These are phyloP conservation scores for Timandra comae DNA, from an alignment of 2,888 invertebrate species.

Conservation along the genomic window DNA sequence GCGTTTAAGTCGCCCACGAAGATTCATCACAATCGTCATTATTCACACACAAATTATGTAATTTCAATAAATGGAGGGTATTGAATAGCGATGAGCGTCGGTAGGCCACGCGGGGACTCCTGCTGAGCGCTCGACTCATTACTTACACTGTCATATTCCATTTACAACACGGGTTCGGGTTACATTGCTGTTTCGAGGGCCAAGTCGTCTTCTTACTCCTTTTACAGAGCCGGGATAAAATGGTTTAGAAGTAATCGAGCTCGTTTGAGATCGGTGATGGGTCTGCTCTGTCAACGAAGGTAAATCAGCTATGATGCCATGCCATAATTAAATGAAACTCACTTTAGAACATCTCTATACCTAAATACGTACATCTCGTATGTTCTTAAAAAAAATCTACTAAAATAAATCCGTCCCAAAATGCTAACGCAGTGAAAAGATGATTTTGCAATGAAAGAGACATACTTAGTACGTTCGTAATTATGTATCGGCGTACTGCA, in stretches of 20 bases:
- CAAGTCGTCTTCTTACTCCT: conserved; percentile 1
- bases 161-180: conserved; percentile 13
- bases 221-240: too few relatives aligned
- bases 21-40: conserved; percentile 76
- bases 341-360: too few relatives aligned
- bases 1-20: conserved; percentile 76
- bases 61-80: conserved; percentile 76
- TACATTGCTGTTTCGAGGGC: conserved; percentile 21
- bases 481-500: background rate
- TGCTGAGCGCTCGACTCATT: conserved; percentile 37
- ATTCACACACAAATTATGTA: conserved; percentile 78
- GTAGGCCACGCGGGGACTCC: conserved; percentile 64
- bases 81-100: conserved; percentile 76
- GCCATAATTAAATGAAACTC: background rate
- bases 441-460: too few relatives aligned
- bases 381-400: too few relatives aligned
- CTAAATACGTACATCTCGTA: too few relatives aligned
- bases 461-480: too few relatives aligned
- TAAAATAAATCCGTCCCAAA: too few relatives aligned
- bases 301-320: background rate
- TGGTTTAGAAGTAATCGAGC: too few relatives aligned
- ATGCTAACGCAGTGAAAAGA: too few relatives aligned
- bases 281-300: too few relatives aligned
- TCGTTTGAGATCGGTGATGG: too few relatives aligned
- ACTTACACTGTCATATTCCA: conserved; percentile 24